Base-by-base conservation (phyloP, 2,888 invertebrate genomes). In the Fissipunctia ypsillon region DNA sequence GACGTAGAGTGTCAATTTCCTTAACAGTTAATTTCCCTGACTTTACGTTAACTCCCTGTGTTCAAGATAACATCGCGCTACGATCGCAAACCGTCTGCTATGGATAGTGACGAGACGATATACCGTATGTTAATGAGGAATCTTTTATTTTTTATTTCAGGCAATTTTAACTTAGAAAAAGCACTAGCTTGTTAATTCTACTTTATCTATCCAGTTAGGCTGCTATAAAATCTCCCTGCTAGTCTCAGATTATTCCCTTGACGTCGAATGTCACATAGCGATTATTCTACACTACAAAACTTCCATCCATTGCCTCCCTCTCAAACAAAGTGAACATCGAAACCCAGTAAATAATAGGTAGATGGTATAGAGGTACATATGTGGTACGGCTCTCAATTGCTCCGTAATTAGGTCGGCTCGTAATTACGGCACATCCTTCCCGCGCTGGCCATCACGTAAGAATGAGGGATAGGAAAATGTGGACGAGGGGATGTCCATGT, bases 371-470 rank as follows among this genome's bases (percentile, higher is more conserved):
- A 9, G 57, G 69, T 56, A n/a, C n/a, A n/a, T n/a, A 63, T n/a
- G 56, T 56, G 56, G 48, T 57, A 38, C 72, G 73, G 56, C 72
- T 82, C 76, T 78, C 88, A 91, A 90, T 90, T 90, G 88, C 68
- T 31, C 10, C 54, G 76, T 90, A 91, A 91, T 91, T 91, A 85
- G 91, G 90, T 90, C 90, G 84, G 28, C n/a, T 41, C 63, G 73
- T 90, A 90, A 91, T 90, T 89, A 86, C 84, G 60, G 73, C 72
- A 75, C 85, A 89, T 90, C 90, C 88, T 88, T 88, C 86, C 81
- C 70, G 66, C 68, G 43, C 45, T n/a, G 45, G 48, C n/a, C 73
- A 22, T 45, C 73, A 70, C 69, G 67, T 79, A 79, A 83, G 83
- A 83, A 73, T 64, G 54, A 68, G 65, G 59, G 54, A 81, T 66